Evolutionary conservation across 2,888 invertebrate genomes (phyloP), one percentile per base, ranked within the genome.

Genomic region (Drosophila fulvimacula): DNA sequence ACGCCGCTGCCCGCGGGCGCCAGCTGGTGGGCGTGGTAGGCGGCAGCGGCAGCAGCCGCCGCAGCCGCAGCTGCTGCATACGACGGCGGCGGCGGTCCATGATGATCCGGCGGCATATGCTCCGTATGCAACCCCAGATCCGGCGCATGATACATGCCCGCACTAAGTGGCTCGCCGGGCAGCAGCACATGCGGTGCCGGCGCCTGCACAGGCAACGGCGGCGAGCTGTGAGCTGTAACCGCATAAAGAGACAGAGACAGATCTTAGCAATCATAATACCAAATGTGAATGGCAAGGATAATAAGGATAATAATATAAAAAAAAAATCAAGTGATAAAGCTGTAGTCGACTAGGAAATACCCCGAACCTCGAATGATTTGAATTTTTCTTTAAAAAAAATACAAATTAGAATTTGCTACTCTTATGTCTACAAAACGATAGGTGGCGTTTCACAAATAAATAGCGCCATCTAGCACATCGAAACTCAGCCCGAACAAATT

Each of bases 1-100:
- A 83, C 78, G 0, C 69, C 79, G 27, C 80, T 83, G 48, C 79
- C 85, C 21, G 75, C 81, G n/a, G 91, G 91, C 13, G 87, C 84
- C 88, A 91, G 56, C 41, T 91, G 91, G 71, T 91, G 92, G 36
- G 86, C 91, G 61, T 91, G 90, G 63, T 92, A 91, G 52, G 84
- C 90, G 60, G 91, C 90, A 55, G 91, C 91, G 49, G 91, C 88
- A n/a, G 91, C 91, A 2, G 88, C 90, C 4, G 89, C 88, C 0
- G 90, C 90, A 5, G 91, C 91, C 1, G 90, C 90, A 0, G 89
- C 88, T 1, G 90, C 90, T 1, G 91, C 85, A 53, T 90, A 88
- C 3, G 92, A 88, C 4, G 92, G 91, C 30, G 92, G 90, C 36
- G 90, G 90, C n/a, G 89, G 89, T 21, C 89, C 90, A 58, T 91